Conservation (phyloP, 2,113 vertebrate genomes). For the Sclerurus mexicanus region DNA sequence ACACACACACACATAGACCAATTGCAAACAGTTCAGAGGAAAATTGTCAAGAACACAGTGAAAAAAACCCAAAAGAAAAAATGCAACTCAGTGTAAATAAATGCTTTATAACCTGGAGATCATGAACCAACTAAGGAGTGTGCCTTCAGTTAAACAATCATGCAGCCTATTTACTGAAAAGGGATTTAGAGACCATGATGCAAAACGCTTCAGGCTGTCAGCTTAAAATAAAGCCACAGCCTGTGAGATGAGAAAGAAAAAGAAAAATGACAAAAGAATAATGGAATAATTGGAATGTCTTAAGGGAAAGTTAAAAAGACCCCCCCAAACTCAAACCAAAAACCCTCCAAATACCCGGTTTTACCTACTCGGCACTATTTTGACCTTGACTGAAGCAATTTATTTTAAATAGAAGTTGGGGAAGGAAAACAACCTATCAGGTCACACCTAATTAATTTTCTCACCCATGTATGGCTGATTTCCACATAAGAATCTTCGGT, state of each 20-base stretch:
- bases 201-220: conserved; percentile 35
- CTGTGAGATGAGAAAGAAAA: conserved; percentile 39
- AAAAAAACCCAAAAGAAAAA: conserved; percentile 63
- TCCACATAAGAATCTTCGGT: conserved; percentile 21
- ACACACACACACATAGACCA: conserved; percentile 5
- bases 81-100: conserved; percentile 63
- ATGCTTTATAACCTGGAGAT: conserved; percentile 65
- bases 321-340: not conserved
- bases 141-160: conserved; percentile 64
- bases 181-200: conserved; percentile 43
- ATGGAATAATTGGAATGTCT: conserved; percentile 31
- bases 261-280: conserved; percentile 12
- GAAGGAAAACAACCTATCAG: not conserved
- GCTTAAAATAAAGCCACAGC: conserved; percentile 52
- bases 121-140: conserved; percentile 53
- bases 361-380: not conserved
- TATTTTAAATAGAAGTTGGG: not conserved
- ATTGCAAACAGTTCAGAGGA: conserved; percentile 35
- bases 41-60: conserved; percentile 43
- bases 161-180: conserved; percentile 62
- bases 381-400: not conserved
- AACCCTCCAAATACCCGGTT: not conserved
- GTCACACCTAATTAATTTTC: not conserved
- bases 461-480: conserved; percentile 15
- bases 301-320: not conserved